A percentile compares a stretch with the other conserved stretches of the same genome.
Evolutionary conservation across 2,888 invertebrate species (phyloP).

Genomic region (Lepas anatifera): DNA sequence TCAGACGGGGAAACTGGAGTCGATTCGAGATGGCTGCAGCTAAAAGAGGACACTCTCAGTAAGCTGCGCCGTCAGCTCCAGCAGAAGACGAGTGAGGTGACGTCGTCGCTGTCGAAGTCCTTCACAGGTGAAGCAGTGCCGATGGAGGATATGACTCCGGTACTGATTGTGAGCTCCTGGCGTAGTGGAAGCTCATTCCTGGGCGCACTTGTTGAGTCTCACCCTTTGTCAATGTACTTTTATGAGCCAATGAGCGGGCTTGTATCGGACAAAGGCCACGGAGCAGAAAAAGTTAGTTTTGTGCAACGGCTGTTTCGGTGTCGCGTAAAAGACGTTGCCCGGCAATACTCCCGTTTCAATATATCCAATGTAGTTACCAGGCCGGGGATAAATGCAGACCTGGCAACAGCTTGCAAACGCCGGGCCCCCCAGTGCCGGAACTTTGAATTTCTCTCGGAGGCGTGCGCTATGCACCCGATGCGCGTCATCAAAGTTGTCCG

Average conservation of each 20-base stretch:
- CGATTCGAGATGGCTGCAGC: too few species aligned
- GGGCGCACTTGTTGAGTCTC: slow-evolving; percentile 17
- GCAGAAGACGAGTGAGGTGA: too few species aligned
- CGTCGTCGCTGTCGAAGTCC: too few species aligned
- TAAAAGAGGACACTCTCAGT: too few species aligned
- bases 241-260: slow-evolving; percentile 15
- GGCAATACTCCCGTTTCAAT: too few species aligned
- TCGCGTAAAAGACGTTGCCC: not conserved
- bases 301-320: not conserved
- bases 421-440: slow-evolving; percentile 24
- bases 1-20: too few species aligned
- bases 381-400: too few species aligned
- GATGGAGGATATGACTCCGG: not conserved
- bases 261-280: not conserved
- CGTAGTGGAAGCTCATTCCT: slow-evolving; percentile 20
- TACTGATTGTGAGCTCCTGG: not conserved
- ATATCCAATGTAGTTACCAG: not conserved
- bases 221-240: slow-evolving; percentile 17
- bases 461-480: slow-evolving; percentile 15
- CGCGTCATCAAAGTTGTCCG: slow-evolving; percentile 21
- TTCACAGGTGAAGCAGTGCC: not conserved
- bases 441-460: not conserved
- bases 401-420: not conserved
- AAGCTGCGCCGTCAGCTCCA: too few species aligned
- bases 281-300: not conserved